Base-by-base conservation (phyloP, 2,888 invertebrate species). In the Lepidochrysops patricia region DNA sequence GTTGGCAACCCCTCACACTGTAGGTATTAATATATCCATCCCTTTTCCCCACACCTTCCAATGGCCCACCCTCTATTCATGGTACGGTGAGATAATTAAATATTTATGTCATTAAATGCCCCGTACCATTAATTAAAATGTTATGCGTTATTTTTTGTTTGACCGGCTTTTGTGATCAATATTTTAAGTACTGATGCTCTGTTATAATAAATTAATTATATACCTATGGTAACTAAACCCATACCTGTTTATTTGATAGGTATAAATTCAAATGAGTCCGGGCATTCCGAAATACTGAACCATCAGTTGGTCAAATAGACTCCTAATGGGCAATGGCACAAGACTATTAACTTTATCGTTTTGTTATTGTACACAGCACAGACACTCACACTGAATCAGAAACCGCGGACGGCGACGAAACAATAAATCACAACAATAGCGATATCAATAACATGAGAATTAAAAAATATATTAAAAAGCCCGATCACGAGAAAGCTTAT, bases 21-120 rank as follows among this genome's bases (percentile, higher is more conserved):
- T 72, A n/a, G n/a, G n/a, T n/a, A 72, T 70, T 64, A 64, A 67
- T 79, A 69, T 80, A 76, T 73, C 78, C 69, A 68, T 86, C 87
- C 77, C 81, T 70, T 75, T 87, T 77, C 66, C 74, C 61, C 83
- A 70, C 72, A 68, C 63, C 64, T 72, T 60, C 54, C 23, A 43
- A 43, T 43, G 65, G 70, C 70, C 76, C 79, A 78, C 87, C 84
- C 84, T 80, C 74, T 71, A 69, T 73, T 74, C 72, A 77, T 72
- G 71, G 75, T 69, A 80, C 79, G 82, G 80, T 84, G 82, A 79
- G 81, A 84, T 85, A 85, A 87, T 88, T 86, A 86, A 87, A 87
- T 85, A 87, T 87, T 84, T 84, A 87, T 82, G 69, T 78, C 77
- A 79, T 81, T 75, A 73, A 54, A 29, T 29, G 19, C 52, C 9